These are phyloP conservation scores for Tursiops truncatus DNA, from an alignment of 2,113 vertebrate genomes.

Conservation along the genomic window DNA sequence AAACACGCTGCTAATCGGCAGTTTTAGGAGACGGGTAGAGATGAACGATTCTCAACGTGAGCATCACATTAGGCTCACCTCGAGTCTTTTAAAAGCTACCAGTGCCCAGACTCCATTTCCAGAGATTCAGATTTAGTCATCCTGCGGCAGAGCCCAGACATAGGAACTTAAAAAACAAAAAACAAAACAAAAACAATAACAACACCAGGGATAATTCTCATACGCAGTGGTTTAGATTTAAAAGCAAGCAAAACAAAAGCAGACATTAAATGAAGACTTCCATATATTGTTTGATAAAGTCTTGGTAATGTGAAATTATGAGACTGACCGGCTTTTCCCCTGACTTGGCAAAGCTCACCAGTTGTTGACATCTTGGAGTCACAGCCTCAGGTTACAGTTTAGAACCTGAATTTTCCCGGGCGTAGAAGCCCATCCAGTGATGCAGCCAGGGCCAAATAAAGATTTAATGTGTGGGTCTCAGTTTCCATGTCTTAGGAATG, in stretches of 20 bases:
- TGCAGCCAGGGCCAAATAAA: constrained; percentile 46
- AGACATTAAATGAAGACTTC: not conserved
- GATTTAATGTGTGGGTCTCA: constrained; percentile 64
- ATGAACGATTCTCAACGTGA: not conserved
- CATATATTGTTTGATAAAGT: not conserved
- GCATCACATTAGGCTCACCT: not conserved
- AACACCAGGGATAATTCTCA: not conserved
- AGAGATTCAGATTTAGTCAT: constrained; percentile 3
- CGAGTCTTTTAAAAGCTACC: not conserved
- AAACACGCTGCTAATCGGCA: not conserved
- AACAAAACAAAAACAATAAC: accelerated
- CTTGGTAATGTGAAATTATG: not conserved
- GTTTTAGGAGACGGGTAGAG: not conserved
- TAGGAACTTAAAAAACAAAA: not conserved
- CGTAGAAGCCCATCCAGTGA: not conserved
- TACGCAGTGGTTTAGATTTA: constrained; percentile 4
- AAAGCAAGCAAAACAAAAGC: not conserved
- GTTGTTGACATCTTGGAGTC: constrained; percentile 45
- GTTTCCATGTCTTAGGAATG: constrained; percentile 47
- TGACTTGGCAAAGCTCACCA: not conserved
- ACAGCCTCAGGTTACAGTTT: constrained; percentile 48
- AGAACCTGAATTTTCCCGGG: constrained; percentile 47
- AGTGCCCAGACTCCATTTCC: not conserved
- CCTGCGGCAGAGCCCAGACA: not conserved
- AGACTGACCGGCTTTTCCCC: not conserved